Evolutionary conservation across 1,140 invertebrate species (phyloP).

Genomic region (Adoxophyes honmai): DNA sequence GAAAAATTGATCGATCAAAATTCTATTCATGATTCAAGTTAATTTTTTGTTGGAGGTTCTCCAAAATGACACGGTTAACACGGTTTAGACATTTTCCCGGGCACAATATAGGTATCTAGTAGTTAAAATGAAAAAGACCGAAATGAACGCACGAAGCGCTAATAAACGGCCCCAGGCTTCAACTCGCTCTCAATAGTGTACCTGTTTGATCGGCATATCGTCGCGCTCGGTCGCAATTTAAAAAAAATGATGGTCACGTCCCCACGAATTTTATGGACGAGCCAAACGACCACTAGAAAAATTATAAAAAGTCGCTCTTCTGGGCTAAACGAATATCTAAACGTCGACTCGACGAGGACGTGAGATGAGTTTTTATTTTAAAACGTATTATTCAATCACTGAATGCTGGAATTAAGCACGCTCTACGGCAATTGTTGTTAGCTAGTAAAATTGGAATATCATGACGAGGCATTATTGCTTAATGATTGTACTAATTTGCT

Average conservation of each 20-base stretch:
- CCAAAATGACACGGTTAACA: too few species aligned
- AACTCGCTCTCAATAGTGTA: constrained; percentile 47
- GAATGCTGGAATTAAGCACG: constrained; percentile 37
- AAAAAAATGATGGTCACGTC: constrained; percentile 68
- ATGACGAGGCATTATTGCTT: constrained; percentile 9
- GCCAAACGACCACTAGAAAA: constrained; percentile 44
- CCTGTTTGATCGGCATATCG: constrained; percentile 60
- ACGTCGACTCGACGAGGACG: constrained; percentile 36
- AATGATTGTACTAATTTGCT: neutral
- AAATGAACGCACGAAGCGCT: constrained; percentile 7
- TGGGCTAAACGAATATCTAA: constrained; percentile 55
- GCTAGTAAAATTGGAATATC: constrained; percentile 26
- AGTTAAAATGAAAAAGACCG: neutral
- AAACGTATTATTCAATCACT: constrained; percentile 37
- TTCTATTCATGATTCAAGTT: too few species aligned
- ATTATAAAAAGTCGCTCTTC: constrained; percentile 56
- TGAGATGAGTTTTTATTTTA: constrained; percentile 52
- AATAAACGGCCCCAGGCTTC: constrained; percentile 42
- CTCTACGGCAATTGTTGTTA: constrained; percentile 20
- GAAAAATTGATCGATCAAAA: too few species aligned
- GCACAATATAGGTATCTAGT: too few species aligned
- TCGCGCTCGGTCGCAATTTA: constrained; percentile 35
- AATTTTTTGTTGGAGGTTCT: too few species aligned
- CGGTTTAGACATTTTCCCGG: too few species aligned
- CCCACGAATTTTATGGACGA: constrained; percentile 66